Conservation (phyloP, 2,888 invertebrate genomes). For the Acleris sparsana region DNA sequence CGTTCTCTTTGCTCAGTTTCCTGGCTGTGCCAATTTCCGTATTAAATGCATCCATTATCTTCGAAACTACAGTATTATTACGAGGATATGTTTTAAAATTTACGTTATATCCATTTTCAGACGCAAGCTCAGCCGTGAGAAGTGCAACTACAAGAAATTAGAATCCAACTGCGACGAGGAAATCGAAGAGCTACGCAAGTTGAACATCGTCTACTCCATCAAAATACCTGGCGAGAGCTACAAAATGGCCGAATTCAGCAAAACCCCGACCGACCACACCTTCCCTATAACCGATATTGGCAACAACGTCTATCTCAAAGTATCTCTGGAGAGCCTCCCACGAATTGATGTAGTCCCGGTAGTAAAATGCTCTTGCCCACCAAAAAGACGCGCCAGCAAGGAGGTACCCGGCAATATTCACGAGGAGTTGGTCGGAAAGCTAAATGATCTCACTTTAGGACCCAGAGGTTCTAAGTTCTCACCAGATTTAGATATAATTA, state of each 20-base stretch:
- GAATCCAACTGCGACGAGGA: constrained; percentile 73
- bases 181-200: constrained; percentile 63
- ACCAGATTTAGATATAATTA: constrained; percentile 49
- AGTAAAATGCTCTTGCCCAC: constrained; percentile 72
- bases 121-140: constrained; percentile 77
- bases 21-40: too few relatives aligned
- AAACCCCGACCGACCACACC: constrained; percentile 86
- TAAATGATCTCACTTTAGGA: constrained; percentile 76
- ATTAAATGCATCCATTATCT: too few relatives aligned
- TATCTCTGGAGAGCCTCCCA: constrained; percentile 88
- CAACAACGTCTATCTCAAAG: constrained; percentile 83
- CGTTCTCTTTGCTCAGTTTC: too few relatives aligned
- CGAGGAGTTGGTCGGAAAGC: constrained; percentile 68
- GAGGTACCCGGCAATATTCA: constrained; percentile 57
- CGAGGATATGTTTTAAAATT: too few relatives aligned
- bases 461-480: constrained; percentile 55
- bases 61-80: too few relatives aligned
- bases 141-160: constrained; percentile 77
- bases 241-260: constrained; percentile 79
- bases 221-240: constrained; percentile 86
- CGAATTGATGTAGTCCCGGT: constrained; percentile 88
- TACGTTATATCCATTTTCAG: constrained; percentile 50
- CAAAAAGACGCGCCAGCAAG: constrained; percentile 66
- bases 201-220: constrained; percentile 87
- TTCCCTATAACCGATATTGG: constrained; percentile 89